Conservation (phyloP, 92 coral and sea anemone species). For the Epizoanthus fatuus region DNA sequence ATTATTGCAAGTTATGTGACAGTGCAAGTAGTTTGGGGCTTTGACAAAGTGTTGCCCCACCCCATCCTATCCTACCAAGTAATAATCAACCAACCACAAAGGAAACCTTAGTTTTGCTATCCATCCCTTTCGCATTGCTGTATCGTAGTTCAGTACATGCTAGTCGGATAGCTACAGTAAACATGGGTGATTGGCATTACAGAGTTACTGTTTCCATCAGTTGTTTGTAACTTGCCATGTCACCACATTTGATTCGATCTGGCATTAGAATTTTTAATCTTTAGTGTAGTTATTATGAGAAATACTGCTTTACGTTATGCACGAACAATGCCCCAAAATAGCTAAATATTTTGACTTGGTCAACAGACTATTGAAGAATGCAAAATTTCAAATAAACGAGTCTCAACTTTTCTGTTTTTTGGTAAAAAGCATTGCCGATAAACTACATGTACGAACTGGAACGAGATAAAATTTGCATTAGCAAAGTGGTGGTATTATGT, state of each 20-base stretch:
- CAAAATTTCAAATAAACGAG: no score
- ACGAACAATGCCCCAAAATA: no score
- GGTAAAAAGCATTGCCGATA: no score
- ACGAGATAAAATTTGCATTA: no score
- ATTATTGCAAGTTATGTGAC: no score
- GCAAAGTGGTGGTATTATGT: no score
- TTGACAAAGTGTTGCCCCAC: no score
- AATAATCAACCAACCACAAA: neutral
- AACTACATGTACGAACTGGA: no score
- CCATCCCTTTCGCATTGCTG: constrained; percentile 76
- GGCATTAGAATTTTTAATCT: neutral
- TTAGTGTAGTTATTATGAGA: neutral
- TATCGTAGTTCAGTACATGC: constrained; percentile 45
- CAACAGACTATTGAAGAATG: no score
- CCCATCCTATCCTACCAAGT: neutral
- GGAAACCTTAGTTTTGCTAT: constrained; percentile 23
- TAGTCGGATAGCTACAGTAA: constrained; percentile 58
- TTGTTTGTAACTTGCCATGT: constrained; percentile 12
- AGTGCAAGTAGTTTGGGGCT: no score
- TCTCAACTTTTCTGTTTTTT: no score
- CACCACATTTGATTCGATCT: neutral
- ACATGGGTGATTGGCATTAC: constrained; percentile 22
- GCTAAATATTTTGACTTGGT: no score
- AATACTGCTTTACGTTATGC: neutral
- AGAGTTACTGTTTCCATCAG: neutral